phyloP scores from a whole-genome alignment of 2,888 invertebrate genomes.

The Callinectes sapidus region DNA sequence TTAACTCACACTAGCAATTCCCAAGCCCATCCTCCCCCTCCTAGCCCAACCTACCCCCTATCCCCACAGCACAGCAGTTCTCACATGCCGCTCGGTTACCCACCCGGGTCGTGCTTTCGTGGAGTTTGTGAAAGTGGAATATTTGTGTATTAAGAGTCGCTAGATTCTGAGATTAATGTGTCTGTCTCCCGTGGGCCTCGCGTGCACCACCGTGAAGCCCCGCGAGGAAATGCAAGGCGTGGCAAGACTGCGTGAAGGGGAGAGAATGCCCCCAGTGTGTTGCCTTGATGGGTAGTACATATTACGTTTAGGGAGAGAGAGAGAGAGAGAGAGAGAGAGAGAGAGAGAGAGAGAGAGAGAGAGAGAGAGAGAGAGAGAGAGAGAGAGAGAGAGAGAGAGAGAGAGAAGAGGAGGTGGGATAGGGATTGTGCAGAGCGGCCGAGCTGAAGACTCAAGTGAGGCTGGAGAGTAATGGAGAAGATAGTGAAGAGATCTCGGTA shows the following conservation, averaged over 20 bases:
- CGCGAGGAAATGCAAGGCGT: neutral
- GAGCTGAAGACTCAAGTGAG: neutral
- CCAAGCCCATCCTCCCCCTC: no score
- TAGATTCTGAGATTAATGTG: slow-evolving; percentile 6
- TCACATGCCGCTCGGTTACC: neutral
- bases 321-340: no score
- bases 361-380: neutral
- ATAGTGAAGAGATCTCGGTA: neutral
- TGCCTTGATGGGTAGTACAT: slow-evolving; percentile 1
- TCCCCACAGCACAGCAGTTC: neutral
- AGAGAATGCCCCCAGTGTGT: neutral
- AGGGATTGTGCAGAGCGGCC: neutral
- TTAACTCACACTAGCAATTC: neutral
- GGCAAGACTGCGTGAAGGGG: neutral
- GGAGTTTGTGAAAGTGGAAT: neutral
- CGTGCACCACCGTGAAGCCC: slow-evolving; percentile 2
- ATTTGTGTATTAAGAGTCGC: neutral
- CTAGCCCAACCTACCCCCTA: neutral
- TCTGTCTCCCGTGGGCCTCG: neutral
- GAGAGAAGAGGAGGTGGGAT: neutral
- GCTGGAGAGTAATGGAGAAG: neutral
- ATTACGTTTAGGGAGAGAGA: neutral
- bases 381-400: neutral
- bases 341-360: slow-evolving; percentile 29
- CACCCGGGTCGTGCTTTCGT: neutral